Base-by-base conservation (phyloP, 2,797 vertebrate genomes). In the Anguilla marmorata region DNA sequence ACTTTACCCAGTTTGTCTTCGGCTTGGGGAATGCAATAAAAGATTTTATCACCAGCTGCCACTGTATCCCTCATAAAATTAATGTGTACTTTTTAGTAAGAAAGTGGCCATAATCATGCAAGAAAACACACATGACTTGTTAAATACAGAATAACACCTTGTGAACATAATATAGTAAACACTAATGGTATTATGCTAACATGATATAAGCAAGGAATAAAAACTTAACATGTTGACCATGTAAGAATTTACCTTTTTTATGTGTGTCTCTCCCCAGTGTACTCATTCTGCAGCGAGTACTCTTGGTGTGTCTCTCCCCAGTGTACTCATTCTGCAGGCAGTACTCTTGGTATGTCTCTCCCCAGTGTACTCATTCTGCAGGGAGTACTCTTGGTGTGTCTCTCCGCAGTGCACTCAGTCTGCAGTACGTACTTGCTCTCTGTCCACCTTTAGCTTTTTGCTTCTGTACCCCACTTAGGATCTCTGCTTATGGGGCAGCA, bases 401-500 rank as follows among this genome's bases (percentile, higher is more conserved):
- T 54, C 52, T 11, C 66, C 66, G 3, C n/a, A 69, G n/a, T 69
- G 66, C 58, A 33, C 76, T 58, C 19, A 54, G 33, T 19, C 37
- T 19, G 63, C n/a, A 69, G 63, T 69, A 69, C 14, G 27, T 69
- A 69, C 63, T 69, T 60, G 30, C 2, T 19, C 9, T 84, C 30
- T n/a, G 45, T n/a, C 41, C 66, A 72, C 66, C 60, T 85, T 91
- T 19, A 88, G 89, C 91, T 19, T 88, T 95, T 94, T 90, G 93
- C 95, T 91, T 95, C 93, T 72, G 50, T 58, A 86, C 91, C 85
- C 91, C 90, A 90, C 93, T 30, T 92, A 99, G 98, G 94, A 97
- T 98, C 93, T 97, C 97, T 24, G 98, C 97, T 1, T 98, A 98
- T 3, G 97, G 98, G 85, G 97, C 97, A 19, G 97, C 96, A 0